Conservation (phyloP, 1,140 invertebrate species). For the Magallana angulata region DNA sequence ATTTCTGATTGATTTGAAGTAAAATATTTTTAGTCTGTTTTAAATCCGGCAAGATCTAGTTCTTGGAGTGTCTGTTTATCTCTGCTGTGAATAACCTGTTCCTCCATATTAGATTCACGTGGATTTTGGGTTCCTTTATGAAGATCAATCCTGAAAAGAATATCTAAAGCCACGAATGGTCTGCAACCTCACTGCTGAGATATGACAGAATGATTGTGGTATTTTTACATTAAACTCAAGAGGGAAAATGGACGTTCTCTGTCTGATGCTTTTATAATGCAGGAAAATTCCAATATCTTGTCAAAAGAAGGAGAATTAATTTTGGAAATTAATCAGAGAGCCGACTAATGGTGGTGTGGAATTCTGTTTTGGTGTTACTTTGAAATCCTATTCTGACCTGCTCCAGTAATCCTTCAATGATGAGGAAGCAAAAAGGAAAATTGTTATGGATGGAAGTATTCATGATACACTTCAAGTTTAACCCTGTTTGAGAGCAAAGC, state of each 20-base stretch:
- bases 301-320: neutral
- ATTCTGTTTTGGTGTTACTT: neutral
- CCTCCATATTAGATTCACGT: neutral
- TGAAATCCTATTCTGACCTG: neutral
- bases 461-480: neutral
- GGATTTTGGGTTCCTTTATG: neutral
- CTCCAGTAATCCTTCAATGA: neutral
- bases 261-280: slow-evolving; percentile 12
- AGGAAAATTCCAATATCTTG: slow-evolving; percentile 15
- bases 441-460: neutral
- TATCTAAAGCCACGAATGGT: neutral
- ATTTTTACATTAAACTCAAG: slow-evolving; percentile 1
- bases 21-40: neutral
- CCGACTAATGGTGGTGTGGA: neutral
- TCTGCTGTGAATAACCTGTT: neutral
- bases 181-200: neutral
- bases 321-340: neutral
- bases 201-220: neutral
- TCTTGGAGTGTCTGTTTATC: neutral
- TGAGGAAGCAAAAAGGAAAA: neutral
- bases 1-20: neutral
- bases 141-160: neutral
- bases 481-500: neutral
- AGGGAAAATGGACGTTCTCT: neutral
- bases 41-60: neutral